These are phyloP conservation scores for Pangasius sanitwongsei DNA, from an alignment of 2,797 vertebrate species.

Conservation along the genomic window DNA sequence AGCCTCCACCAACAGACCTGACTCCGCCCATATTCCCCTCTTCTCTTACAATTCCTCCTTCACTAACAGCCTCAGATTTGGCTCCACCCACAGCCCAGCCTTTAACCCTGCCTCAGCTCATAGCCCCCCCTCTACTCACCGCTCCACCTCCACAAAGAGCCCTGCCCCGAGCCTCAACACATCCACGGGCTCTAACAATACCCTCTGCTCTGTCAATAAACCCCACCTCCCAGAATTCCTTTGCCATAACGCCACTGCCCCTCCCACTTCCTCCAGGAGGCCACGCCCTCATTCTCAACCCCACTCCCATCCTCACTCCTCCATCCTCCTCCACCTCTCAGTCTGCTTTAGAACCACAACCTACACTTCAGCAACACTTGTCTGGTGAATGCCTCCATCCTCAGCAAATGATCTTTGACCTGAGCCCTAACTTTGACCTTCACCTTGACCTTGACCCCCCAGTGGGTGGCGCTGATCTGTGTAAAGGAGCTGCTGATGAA, in stretches of 20 bases:
- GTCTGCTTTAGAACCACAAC: background rate
- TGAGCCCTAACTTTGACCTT: background rate
- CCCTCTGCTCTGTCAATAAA: background rate
- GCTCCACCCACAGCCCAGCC: background rate
- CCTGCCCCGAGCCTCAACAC: background rate
- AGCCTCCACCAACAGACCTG: background rate
- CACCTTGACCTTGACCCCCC: conserved; percentile 27
- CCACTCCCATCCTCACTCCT: conserved; percentile 16
- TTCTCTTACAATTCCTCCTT: background rate
- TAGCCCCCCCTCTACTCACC: background rate
- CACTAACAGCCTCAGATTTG: background rate
- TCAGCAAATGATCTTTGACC: conserved; percentile 18
- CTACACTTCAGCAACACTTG: background rate
- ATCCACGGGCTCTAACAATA: background rate
- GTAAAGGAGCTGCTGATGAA: conserved; percentile 57
- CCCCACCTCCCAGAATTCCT: background rate
- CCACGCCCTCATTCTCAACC: conserved; percentile 44
- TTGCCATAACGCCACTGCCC: background rate
- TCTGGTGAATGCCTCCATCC: background rate
- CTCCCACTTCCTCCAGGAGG: conserved; percentile 20
- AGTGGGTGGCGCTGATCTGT: conserved; percentile 59
- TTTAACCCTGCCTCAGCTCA: background rate
- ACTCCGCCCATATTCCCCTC: background rate
- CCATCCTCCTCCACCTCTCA: conserved; percentile 35
- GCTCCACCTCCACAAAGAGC: background rate